Percentiles rank a stretch among this genome's conserved stretches.
Evolutionary conservation across 2,797 vertebrate species (phyloP).

Genomic region (Siniperca obscura): DNA sequence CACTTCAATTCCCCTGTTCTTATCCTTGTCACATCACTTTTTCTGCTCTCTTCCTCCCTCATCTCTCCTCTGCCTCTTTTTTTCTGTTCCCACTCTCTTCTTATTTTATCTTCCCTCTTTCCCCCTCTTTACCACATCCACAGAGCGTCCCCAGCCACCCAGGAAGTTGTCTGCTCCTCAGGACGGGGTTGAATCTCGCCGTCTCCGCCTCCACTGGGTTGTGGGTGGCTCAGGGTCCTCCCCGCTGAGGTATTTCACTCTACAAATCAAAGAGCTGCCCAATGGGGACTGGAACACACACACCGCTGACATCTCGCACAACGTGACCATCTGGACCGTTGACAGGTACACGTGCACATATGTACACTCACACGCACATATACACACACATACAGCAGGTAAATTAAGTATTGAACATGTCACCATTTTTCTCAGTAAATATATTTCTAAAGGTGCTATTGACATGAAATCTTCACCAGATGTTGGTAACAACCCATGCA

Average conservation of each 20-base stretch:
- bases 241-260: slow-evolving; percentile 92
- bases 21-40: background rate
- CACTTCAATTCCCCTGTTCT: background rate
- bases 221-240: slow-evolving; percentile 91
- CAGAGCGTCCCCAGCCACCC: slow-evolving; percentile 93
- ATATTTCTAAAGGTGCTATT: too few relatives aligned
- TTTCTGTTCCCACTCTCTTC: background rate
- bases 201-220: slow-evolving; percentile 90
- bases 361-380: background rate
- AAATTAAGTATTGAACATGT: too few relatives aligned
- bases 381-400: background rate
- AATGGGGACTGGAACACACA: slow-evolving; percentile 88
- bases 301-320: slow-evolving; percentile 89
- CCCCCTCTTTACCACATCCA: background rate
- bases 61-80: background rate
- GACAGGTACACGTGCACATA: slow-evolving; percentile 85
- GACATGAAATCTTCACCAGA: too few relatives aligned
- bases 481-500: too few relatives aligned
- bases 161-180: slow-evolving; percentile 88
- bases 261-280: slow-evolving; percentile 91
- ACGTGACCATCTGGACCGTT: slow-evolving; percentile 86
- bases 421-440: too few relatives aligned
- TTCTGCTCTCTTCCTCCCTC: slow-evolving; percentile 1
- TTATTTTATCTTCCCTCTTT: slow-evolving; percentile 10
- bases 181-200: slow-evolving; percentile 88